These are phyloP conservation scores for Pogonomyrmex barbatus DNA, from an alignment of 1,140 invertebrate genomes.

Conservation along the genomic window DNA sequence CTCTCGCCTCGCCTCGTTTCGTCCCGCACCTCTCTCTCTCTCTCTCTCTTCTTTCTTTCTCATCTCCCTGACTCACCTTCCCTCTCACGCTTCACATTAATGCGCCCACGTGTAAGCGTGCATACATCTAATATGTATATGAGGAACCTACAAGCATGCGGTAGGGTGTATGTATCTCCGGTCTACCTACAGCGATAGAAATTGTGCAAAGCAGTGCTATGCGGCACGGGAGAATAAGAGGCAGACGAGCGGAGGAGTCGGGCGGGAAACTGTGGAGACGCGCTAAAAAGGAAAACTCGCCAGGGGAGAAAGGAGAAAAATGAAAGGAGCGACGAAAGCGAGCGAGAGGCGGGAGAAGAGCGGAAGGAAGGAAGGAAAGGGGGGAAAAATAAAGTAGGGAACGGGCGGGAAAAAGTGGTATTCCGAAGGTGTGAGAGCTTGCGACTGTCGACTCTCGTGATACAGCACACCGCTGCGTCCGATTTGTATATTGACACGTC, in stretches of 20 bases:
- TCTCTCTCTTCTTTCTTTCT: background rate
- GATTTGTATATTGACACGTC: conserved; percentile 48
- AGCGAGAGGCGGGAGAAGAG: background rate
- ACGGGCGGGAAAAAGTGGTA: conserved; percentile 18
- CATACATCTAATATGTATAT: conserved; percentile 65
- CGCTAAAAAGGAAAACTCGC: conserved; percentile 58
- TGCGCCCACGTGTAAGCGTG: conserved; percentile 40
- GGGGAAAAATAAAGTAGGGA: conserved; percentile 12
- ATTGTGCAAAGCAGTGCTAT: conserved; percentile 76
- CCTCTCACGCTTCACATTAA: conserved; percentile 53
- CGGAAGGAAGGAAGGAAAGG: background rate
- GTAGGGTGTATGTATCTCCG: conserved; percentile 59
- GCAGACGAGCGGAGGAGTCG: conserved; percentile 11
- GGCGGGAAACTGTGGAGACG: conserved; percentile 34
- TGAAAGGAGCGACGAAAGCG: conserved; percentile 6
- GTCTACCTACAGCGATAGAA: conserved; percentile 76
- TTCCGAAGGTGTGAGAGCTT: conserved; percentile 39
- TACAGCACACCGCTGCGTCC: background rate
- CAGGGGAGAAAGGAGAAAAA: conserved; percentile 2
- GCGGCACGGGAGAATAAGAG: conserved; percentile 47
- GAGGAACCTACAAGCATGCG: conserved; percentile 61
- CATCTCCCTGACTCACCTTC: conserved; percentile 10
- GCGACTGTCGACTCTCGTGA: background rate
- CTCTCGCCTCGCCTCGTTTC: background rate
- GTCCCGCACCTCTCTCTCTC: too few species aligned